Percentiles rank a stretch among this genome's conserved stretches.
These are phyloP conservation scores for Imbricaverruca yamaguchii DNA, from an alignment of 2,888 invertebrate species.

Conservation along the genomic window DNA sequence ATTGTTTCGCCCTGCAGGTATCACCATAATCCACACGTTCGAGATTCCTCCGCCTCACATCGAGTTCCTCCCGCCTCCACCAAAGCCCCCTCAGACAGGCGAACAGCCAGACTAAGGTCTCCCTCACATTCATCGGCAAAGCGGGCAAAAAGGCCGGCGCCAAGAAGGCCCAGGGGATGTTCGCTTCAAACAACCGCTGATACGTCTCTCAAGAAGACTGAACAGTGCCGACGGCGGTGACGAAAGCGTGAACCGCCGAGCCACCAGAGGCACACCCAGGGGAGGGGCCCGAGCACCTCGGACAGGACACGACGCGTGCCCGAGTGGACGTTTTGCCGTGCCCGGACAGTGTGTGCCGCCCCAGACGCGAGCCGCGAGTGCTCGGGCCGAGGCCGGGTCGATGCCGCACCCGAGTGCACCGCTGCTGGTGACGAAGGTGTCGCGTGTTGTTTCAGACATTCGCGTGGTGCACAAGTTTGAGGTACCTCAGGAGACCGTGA, in stretches of 20 bases:
- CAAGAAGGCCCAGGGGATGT: not conserved
- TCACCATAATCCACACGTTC: conserved; percentile 18
- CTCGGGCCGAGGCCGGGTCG: too few species aligned
- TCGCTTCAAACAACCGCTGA: not conserved
- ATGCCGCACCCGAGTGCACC: too few species aligned
- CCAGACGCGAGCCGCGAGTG: too few species aligned
- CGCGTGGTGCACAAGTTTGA: conserved; percentile 12
- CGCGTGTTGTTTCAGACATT: not conserved
- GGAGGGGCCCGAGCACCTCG: too few species aligned
- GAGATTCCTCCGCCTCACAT: not conserved
- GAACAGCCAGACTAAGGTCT: not conserved
- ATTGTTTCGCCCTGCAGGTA: not conserved
- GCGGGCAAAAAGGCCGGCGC: not conserved
- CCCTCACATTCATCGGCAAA: not conserved
- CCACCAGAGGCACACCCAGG: too few species aligned
- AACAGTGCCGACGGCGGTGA: too few species aligned
- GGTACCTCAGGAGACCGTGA: not conserved
- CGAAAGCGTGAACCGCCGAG: too few species aligned
- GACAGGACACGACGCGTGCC: too few species aligned
- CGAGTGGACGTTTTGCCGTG: too few species aligned
- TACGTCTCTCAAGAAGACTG: not conserved
- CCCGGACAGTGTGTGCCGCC: too few species aligned
- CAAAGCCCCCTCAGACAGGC: not conserved
- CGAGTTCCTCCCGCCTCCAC: not conserved
- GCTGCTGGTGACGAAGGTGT: not conserved